Evolutionary conservation across 2,888 invertebrate genomes (phyloP).

Genomic region (Heliothis peltigera): DNA sequence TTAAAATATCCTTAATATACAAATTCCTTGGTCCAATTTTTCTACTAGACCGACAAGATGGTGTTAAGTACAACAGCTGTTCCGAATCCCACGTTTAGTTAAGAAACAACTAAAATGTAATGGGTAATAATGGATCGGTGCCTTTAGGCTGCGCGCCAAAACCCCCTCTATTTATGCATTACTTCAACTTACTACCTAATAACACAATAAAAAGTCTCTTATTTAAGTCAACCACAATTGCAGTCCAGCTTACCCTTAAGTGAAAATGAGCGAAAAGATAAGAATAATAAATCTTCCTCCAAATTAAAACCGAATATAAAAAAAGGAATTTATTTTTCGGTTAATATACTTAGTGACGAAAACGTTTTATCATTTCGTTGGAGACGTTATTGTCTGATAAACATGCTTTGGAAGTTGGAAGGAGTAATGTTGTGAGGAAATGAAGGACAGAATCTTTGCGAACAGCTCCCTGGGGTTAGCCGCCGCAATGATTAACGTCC

Average conservation of each 20-base stretch:
- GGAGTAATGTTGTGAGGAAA: constrained; percentile 80
- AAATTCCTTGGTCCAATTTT: constrained; percentile 5
- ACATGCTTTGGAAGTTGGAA: constrained; percentile 74
- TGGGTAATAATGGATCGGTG: constrained; percentile 39
- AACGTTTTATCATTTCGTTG: constrained; percentile 66
- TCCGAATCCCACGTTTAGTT: constrained; percentile 40
- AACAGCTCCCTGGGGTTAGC: constrained; percentile 66
- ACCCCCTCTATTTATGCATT: constrained; percentile 13
- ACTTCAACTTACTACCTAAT: constrained; percentile 16
- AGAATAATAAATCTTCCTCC: constrained; percentile 37
- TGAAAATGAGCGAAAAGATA: constrained; percentile 52
- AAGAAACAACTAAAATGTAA: constrained; percentile 47
- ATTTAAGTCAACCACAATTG: neutral
- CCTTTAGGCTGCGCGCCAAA: constrained; percentile 49
- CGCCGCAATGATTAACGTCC: constrained; percentile 78
- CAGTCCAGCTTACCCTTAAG: constrained; percentile 28
- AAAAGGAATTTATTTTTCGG: constrained; percentile 51
- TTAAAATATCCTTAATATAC: no score
- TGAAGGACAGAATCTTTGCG: constrained; percentile 75
- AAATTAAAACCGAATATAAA: constrained; percentile 52
- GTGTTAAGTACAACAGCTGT: constrained; percentile 38
- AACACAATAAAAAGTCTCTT: neutral
- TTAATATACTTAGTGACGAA: constrained; percentile 58
- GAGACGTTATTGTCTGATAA: constrained; percentile 75
- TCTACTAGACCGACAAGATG: constrained; percentile 27